Percentiles rank a stretch among this genome's conserved stretches.
Evolutionary conservation across 2,113 vertebrate genomes (phyloP).

Genomic region (Dicerorhinus sumatrensis): DNA sequence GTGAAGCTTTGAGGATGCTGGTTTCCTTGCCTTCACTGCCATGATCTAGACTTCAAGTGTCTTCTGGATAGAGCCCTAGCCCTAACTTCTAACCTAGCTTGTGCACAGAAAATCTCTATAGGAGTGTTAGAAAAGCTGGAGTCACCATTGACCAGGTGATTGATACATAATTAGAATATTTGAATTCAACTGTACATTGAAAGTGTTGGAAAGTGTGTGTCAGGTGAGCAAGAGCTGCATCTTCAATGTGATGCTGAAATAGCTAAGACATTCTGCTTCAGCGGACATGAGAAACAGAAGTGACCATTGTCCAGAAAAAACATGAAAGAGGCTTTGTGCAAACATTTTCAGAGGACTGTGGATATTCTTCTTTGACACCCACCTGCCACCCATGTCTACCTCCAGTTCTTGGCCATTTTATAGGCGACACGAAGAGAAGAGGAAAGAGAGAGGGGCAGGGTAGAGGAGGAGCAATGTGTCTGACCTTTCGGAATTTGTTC

Average conservation of each 20-base stretch:
- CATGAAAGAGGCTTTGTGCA: not conserved
- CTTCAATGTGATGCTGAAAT: not conserved
- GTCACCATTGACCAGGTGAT: not conserved
- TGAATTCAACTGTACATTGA: not conserved
- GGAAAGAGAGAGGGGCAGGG: not conserved
- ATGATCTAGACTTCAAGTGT: not conserved
- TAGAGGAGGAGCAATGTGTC: rapidly evolving
- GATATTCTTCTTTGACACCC: not conserved
- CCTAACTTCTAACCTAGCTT: not conserved
- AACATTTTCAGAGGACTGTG: too few relatives aligned
- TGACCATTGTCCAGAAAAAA: not conserved
- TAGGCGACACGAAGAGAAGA: not conserved
- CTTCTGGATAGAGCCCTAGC: not conserved
- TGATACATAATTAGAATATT: not conserved
- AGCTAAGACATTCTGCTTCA: not conserved
- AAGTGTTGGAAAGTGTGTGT: not conserved
- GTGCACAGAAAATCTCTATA: too few relatives aligned
- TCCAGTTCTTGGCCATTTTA: not conserved
- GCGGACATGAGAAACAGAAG: not conserved
- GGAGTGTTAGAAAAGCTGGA: not conserved
- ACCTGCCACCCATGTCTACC: not conserved
- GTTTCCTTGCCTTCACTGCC: not conserved
- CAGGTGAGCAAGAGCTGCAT: not conserved
- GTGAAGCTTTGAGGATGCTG: not conserved
- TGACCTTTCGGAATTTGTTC: not conserved